phyloP scores from a whole-genome alignment of 2,888 invertebrate genomes.

The Trypoxylon attenuatum region DNA sequence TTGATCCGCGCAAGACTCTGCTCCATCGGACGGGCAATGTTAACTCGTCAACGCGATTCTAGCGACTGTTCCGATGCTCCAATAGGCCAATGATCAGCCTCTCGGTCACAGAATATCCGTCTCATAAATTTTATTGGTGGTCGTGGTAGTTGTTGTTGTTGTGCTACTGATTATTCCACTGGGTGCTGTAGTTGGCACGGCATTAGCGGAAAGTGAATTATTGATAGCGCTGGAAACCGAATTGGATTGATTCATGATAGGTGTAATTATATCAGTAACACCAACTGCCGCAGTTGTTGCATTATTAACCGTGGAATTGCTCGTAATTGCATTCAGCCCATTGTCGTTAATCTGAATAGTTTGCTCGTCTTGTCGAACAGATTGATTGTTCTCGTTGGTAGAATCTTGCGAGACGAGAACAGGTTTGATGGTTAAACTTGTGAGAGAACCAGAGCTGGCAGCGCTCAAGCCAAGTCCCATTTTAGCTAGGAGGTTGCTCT shows the following conservation, averaged over 20 bases:
- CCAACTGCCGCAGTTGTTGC: too few species aligned
- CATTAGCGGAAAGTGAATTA: slow-evolving; percentile 5
- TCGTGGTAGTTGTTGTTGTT: slow-evolving; percentile 71
- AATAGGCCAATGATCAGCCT: slow-evolving; percentile 46
- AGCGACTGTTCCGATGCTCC: slow-evolving; percentile 28
- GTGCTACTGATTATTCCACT: slow-evolving; percentile 36
- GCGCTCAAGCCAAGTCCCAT: slow-evolving; percentile 83
- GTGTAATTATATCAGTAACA: too few species aligned
- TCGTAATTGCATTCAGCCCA: too few species aligned
- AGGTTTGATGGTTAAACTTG: slow-evolving; percentile 77
- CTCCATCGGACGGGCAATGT: slow-evolving; percentile 14
- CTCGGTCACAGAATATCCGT: slow-evolving; percentile 93
- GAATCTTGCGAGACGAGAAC: slow-evolving; percentile 40
- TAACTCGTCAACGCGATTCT: slow-evolving; percentile 56
- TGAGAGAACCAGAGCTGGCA: slow-evolving; percentile 79
- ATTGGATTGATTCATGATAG: too few species aligned
- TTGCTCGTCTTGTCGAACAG: slow-evolving; percentile 6
- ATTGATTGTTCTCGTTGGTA: slow-evolving; percentile 16
- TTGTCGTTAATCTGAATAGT: neutral
- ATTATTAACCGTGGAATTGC: too few species aligned
- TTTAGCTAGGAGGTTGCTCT: slow-evolving; percentile 89
- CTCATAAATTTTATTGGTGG: slow-evolving; percentile 90
- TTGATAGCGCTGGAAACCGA: too few species aligned
- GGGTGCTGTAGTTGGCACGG: slow-evolving; percentile 50
- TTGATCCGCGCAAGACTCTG: neutral